Base-by-base conservation (phyloP, 2,113 vertebrate species). In the Syngnathoides biaculeatus region DNA sequence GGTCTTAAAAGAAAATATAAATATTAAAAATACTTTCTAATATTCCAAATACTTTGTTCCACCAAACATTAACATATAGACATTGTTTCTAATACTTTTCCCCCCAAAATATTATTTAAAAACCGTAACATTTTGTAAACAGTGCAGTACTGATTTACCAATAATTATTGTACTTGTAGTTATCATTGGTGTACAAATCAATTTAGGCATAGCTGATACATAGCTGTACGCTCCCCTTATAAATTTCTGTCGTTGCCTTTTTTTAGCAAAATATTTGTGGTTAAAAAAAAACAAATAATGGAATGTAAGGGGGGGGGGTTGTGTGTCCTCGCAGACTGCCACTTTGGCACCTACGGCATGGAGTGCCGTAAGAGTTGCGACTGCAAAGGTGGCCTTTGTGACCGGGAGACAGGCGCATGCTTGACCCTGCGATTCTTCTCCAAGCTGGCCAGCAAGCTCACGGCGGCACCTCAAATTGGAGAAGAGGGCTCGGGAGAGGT, bases 331-430 rank as follows among this genome's bases (percentile, higher is more conserved):
- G 0, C 91, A 97, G 97, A 99, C n/a, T 99, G 97, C 71, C 87
- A 88, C 6, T 98, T 93, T 0, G 97, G 97, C 67, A 97, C 94
- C 57, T 96, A 94, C 0, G 97, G 97, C 56, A 75, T 95, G 50
- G 97, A 95, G 71, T 99, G 97, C 86, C 93, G 93, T 67, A 92
- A 94, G 85, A 92, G 83, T 0, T 99, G 97, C 90, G 93, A 81
- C 74, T 99, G 97, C 79, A 94, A 92, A n/a, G 93, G 87, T 52
- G 89, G 94, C 78, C 93, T 98, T 50, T 99, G 97, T 86, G 94
- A 99, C 90, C 92, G 94, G 78, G 94, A 94, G 84, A 97, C 93
- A 0, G 97, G 97, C 7, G 93, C 93, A 56, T 99, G 97, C 76
- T 75, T 96, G 79, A 95, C 90, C 67, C 95, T 98, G 62, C 93